Evolutionary conservation across 2,113 vertebrate genomes (phyloP), one percentile per base, ranked within the genome.

Genomic region (Lathamus discolor): DNA sequence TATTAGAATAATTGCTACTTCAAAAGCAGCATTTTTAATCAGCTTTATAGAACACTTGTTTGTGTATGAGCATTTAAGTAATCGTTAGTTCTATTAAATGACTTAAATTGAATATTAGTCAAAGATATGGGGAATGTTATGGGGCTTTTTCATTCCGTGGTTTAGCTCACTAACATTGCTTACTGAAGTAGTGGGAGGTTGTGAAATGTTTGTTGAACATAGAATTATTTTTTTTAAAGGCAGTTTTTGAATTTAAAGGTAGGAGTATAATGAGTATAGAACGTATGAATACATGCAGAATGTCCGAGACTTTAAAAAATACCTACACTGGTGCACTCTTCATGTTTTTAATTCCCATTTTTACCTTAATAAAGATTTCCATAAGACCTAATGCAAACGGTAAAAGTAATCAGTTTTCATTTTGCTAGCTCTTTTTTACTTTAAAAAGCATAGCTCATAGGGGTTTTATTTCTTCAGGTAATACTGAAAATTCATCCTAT

Each of bases 401-500:
- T 86, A 24, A 46, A 77, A 84, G 28, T 78, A 54, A 57, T 17
- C 75, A 2, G 8, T 31, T 94, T 94, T 64, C 48, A 44, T 6
- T 73, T 90, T 62, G 27, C 78, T 88, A 41, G 3, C 7, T 43
- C 19, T 43, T 72, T 84, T 62, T 74, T 80, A 6, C 29, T 74
- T 93, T 43, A 35, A 43, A 81, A 84, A 81, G 13, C 17, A 10
- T 39, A 81, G 20, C 52, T 89, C 7, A 5, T 46, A 9, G 13
- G 33, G 25, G 6, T 24, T 46, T 74, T 13, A 63, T 85, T 92
- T 93, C 39, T 94, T 66, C 39, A 74, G 72, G 46, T 97, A 33
- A 68, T 91, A 48, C 70, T 95, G 93, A 76, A 93, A 69, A 79
- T 96, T 75, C 41, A 69, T 96, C 82, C 48, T 89, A 66, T 39